A percentile compares a stretch with the other conserved stretches of the same genome.
Conservation (phyloP, 2,113 vertebrate genomes). For the Catharus minimus region DNA sequence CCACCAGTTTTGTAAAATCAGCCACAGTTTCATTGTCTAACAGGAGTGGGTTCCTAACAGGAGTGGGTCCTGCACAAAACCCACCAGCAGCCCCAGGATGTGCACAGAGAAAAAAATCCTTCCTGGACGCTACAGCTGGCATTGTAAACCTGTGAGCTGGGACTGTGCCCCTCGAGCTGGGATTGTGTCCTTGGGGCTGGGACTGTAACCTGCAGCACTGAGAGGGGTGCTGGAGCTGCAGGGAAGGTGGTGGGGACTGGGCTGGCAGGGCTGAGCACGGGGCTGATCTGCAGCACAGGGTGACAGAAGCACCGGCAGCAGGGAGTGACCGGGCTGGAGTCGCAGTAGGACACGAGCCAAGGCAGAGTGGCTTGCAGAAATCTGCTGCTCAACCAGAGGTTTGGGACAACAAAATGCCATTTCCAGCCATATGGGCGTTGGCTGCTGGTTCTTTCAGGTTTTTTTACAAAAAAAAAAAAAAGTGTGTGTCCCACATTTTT, state of each 20-base stretch:
- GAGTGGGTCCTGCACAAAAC: background rate
- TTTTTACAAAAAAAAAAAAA: background rate
- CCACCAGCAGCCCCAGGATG: background rate
- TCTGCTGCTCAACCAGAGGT: background rate
- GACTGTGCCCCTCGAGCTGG: accelerated
- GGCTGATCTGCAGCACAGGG: background rate
- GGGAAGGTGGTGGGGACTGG: background rate
- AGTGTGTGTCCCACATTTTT: background rate
- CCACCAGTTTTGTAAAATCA: background rate
- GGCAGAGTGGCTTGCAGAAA: background rate
- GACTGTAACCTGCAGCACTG: background rate
- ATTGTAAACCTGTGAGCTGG: background rate
- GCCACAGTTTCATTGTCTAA: accelerated
- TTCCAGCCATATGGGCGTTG: background rate
- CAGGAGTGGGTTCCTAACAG: accelerated
- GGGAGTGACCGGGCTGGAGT: background rate
- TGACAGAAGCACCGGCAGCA: background rate
- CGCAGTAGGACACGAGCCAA: background rate
- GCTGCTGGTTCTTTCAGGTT: background rate
- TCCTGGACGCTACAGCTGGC: background rate
- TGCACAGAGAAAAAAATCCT: accelerated
- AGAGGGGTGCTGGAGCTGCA: background rate
- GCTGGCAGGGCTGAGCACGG: background rate
- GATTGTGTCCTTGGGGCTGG: background rate
- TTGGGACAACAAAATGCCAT: background rate